Base-by-base conservation (phyloP, 2,113 vertebrate genomes). In the Thermophis baileyi region DNA sequence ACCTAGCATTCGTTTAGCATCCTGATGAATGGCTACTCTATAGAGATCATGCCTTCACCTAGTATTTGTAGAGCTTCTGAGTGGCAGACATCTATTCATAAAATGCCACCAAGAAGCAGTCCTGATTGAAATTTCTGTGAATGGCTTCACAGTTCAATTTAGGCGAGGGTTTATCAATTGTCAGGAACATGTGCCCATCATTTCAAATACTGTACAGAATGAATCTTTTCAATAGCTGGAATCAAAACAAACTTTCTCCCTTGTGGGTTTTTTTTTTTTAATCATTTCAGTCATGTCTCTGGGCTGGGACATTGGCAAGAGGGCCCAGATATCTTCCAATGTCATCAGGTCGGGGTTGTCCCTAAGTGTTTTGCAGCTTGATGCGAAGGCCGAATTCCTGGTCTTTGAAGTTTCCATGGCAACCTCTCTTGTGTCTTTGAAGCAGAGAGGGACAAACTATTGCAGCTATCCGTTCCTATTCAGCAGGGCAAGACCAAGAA, bases 1-100 rank as follows among this genome's bases (percentile, higher is more conserved):
- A 30, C 4, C 92, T 12, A 89, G 93, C 88, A 30, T 40, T 30
- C 44, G 27, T 92, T 94, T 35, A n/a, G 35, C 60, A 18, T 6
- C 4, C 46, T 60, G 94, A n/a, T 89, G 50, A 51, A 92, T 88
- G 24, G 89, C 88, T 49, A 89, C 24, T 93, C 90, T 93, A 14
- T 92, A 90, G 89, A 74, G 20, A 22, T 40, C 24, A n/a, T 51
- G 16, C 50, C 47, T 50, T 50, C 1, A 8, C 16, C 49, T 40
- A 81, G 1, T 18, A 20, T 81, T 81, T 40, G 69, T 3, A 81
- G 35, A 81, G 6, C 10, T 51, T 35, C 87, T 88, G 3, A 30
- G 51, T 51, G n/a, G 18, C 18, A n/a, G 49, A 51, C 18, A 20
- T 35, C 49, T 12, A 51, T 30, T 25, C 50, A 51, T 35, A 16